A percentile compares a stretch with the other conserved stretches of the same genome.
Evolutionary conservation across 2,797 vertebrate genomes (phyloP).

Genomic region (Agapornis canus): DNA sequence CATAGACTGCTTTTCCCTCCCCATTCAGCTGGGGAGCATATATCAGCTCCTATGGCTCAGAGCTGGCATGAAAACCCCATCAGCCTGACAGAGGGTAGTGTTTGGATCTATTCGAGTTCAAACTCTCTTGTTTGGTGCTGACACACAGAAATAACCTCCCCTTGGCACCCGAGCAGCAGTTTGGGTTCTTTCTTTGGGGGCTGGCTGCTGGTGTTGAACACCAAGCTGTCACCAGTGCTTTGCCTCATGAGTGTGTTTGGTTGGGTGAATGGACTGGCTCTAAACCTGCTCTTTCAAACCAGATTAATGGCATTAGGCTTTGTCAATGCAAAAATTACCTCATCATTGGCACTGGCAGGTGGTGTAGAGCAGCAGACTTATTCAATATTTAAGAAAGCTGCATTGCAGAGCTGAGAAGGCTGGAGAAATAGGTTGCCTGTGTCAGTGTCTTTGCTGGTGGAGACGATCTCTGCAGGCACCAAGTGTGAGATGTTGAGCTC

Average conservation of each 20-base stretch:
- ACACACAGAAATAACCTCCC: neutral
- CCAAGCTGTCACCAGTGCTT: neutral
- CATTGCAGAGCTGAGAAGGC: slow-evolving; percentile 72
- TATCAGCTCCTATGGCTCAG: rapidly evolving
- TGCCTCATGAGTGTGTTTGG: rapidly evolving
- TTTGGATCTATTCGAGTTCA: neutral
- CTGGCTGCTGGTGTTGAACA: neutral
- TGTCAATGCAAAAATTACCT: slow-evolving; percentile 57
- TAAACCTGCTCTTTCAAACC: neutral
- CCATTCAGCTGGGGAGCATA: rapidly evolving
- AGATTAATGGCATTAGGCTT: slow-evolving; percentile 35
- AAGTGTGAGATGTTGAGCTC: neutral
- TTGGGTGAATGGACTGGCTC: neutral
- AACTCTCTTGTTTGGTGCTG: neutral
- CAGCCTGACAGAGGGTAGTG: rapidly evolving
- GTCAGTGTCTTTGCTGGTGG: slow-evolving; percentile 57
- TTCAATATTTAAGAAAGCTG: slow-evolving; percentile 76
- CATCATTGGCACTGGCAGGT: slow-evolving; percentile 39
- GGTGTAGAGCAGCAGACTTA: slow-evolving; percentile 50
- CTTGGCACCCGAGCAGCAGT: neutral
- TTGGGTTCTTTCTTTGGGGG: neutral
- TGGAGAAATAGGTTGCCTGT: slow-evolving; percentile 65
- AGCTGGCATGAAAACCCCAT: rapidly evolving
- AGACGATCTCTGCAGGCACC: slow-evolving; percentile 47
- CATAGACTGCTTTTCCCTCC: rapidly evolving